phyloP scores from a whole-genome alignment of 30 jellyfish, hydroid and myxozoan genomes.

The Hydractinia echinata region DNA sequence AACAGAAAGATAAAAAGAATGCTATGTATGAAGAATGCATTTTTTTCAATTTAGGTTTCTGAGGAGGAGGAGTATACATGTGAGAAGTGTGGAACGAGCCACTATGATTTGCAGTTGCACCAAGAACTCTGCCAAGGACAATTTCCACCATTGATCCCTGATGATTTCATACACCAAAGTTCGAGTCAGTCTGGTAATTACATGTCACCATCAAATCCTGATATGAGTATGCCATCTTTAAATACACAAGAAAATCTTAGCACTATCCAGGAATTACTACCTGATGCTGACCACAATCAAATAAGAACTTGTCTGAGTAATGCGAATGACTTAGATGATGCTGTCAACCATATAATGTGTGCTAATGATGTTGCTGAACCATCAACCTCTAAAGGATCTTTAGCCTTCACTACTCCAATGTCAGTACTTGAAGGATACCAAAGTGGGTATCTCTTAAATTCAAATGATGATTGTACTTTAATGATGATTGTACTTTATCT shows the following conservation, averaged over 20 bases:
- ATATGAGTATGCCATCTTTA: not conserved
- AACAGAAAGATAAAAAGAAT: too few species aligned
- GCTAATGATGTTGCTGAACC: not conserved
- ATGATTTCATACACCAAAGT: too few species aligned
- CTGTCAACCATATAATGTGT: not conserved
- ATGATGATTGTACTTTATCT: not conserved
- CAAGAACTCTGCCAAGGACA: not conserved
- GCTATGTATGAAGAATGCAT: too few species aligned
- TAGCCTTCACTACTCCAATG: too few species aligned
- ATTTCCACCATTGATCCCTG: not conserved
- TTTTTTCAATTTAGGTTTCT: too few species aligned
- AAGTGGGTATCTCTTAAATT: not conserved
- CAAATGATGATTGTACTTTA: not conserved
- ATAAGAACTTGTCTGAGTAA: constrained; percentile 2
- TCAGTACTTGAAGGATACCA: not conserved
- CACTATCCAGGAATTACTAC: constrained; percentile 4
- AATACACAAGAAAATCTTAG: constrained; percentile 3
- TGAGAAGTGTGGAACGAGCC: too few species aligned
- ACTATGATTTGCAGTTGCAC: too few species aligned
- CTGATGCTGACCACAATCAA: not conserved
- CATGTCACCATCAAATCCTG: too few species aligned
- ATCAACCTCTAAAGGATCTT: too few species aligned
- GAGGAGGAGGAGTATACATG: too few species aligned
- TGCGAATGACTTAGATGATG: constrained; percentile 10
- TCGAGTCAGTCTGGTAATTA: too few species aligned